Evolutionary conservation across 2,113 vertebrate species (phyloP).

Genomic region (Lontra canadensis): DNA sequence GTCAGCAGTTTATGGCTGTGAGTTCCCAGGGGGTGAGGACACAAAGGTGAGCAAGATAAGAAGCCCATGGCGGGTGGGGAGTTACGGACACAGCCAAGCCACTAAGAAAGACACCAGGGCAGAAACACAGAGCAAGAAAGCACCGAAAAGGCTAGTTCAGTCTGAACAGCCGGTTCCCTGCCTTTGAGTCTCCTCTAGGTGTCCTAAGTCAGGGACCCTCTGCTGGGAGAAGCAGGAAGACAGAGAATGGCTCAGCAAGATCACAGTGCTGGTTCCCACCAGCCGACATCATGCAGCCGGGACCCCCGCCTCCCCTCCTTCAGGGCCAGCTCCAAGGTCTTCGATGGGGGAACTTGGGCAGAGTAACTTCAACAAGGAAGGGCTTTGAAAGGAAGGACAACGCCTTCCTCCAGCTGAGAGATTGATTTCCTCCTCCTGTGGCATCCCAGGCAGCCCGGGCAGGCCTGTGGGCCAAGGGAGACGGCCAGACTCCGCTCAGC

Average conservation of each 20-base stretch:
- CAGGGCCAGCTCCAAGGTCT: background rate
- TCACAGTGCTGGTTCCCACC: fast-evolving
- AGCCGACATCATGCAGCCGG: fast-evolving
- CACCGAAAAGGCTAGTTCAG: background rate
- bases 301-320: background rate
- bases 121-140: background rate
- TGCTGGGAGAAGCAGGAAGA: background rate
- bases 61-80: background rate
- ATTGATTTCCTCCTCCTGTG: conserved; percentile 8
- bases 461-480: background rate
- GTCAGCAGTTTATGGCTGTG: background rate
- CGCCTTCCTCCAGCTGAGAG: conserved; percentile 22
- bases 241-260: background rate
- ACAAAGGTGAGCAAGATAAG: background rate
- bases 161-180: background rate
- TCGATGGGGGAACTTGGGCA: background rate
- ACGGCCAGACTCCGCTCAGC: background rate
- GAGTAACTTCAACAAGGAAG: conserved; percentile 6
- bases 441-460: background rate
- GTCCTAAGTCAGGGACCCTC: background rate
- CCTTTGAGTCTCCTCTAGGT: background rate
- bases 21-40: background rate
- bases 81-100: background rate
- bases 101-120: too few relatives aligned
- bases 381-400: conserved; percentile 22